Evolutionary conservation across 2,888 invertebrate species (phyloP).

Genomic region (Eristalis arbustorum): DNA sequence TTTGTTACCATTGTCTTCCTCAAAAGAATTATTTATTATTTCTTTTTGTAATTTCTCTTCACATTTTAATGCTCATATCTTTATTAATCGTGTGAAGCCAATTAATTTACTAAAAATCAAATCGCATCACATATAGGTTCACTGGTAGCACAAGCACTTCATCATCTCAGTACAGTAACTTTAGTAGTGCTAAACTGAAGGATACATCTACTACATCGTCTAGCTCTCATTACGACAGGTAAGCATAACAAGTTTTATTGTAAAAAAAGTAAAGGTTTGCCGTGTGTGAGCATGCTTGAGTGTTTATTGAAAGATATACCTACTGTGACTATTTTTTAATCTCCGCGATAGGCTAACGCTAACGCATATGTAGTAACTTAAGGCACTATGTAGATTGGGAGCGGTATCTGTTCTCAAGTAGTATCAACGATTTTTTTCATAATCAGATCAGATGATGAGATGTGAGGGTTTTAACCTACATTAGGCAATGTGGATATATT

Average conservation of each 20-base stretch:
- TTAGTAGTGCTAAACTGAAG: conserved; percentile 80
- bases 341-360: neutral
- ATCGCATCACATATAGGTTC: conserved; percentile 76
- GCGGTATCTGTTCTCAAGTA: too few relatives aligned
- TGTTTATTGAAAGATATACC: neutral
- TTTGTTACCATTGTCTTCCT: conserved; percentile 5
- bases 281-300: neutral
- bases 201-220: conserved; percentile 78
- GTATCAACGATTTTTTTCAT: too few relatives aligned
- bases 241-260: conserved; percentile 70
- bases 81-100: conserved; percentile 61
- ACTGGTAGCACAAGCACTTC: conserved; percentile 80
- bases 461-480: too few relatives aligned
- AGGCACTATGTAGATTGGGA: too few relatives aligned
- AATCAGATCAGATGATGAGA: too few relatives aligned
- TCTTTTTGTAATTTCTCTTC: conserved; percentile 11
- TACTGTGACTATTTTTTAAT: neutral
- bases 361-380: neutral
- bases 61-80: conserved; percentile 26
- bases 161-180: conserved; percentile 80
- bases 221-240: conserved; percentile 80
- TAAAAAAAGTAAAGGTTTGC: neutral
- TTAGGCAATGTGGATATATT: too few relatives aligned
- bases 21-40: neutral
- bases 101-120: conserved; percentile 66